phyloP scores from a whole-genome alignment of 2,113 vertebrate species.

The Cariama cristata region DNA sequence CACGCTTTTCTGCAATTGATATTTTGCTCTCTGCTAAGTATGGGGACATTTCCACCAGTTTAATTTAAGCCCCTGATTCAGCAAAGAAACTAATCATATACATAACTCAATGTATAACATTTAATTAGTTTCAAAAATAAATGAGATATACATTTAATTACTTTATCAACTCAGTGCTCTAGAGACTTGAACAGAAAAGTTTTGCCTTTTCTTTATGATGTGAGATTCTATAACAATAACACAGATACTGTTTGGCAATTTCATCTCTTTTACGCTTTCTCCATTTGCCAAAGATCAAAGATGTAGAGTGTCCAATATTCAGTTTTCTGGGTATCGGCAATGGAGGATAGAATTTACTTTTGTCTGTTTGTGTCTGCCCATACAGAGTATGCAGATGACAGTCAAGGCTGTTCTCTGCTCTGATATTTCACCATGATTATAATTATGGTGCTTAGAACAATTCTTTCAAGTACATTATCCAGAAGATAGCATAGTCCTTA shows the following conservation, averaged over 20 bases:
- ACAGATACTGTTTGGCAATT: background rate
- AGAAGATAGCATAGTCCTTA: background rate
- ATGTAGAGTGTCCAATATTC: background rate
- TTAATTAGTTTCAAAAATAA: background rate
- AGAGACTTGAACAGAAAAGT: background rate
- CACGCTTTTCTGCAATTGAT: background rate
- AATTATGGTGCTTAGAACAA: background rate
- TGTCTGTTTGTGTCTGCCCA: background rate
- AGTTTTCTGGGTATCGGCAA: background rate
- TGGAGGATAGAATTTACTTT: background rate
- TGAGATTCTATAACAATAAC: background rate
- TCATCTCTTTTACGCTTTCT: background rate
- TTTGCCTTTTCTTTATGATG: background rate
- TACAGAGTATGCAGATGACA: background rate
- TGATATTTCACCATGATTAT: background rate
- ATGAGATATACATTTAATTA: background rate
- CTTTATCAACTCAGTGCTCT: background rate
- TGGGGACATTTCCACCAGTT: background rate
- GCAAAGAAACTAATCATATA: background rate
- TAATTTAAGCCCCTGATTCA: background rate
- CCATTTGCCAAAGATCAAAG: background rate
- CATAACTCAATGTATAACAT: rapidly evolving
- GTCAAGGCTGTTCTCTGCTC: background rate
- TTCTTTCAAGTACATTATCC: background rate
- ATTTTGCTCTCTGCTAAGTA: background rate